Evolutionary conservation across 2,113 vertebrate genomes (phyloP), one percentile per base, ranked within the genome.

Genomic region (Cephalopterus ornatus): DNA sequence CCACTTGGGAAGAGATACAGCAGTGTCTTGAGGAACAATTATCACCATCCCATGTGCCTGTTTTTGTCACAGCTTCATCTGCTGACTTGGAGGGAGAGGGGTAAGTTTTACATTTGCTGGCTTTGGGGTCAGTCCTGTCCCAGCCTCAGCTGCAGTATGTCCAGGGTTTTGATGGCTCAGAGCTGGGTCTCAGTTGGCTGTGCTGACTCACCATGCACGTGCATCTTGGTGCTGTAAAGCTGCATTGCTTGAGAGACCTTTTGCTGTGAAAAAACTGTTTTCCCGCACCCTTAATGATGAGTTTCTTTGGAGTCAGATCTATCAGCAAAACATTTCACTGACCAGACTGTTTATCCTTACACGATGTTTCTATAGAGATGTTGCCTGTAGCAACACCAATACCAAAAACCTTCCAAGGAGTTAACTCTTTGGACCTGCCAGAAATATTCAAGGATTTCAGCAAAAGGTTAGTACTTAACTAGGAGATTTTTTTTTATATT

Each of bases 201-300:
- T 72, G 58, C 28, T 20, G 42, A 5, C 35, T 53, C 55, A 27
- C 19, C 0, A 0, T 50, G 73, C 16, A 10, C 8, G 2, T n/a
- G 44, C 23, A 42, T 10, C n/a, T n/a, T 32, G 20, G 23, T 67
- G 41, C 47, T 55, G 26, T 32, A 42, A 44, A 63, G 32, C 35
- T 75, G 41, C 61, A 20, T 18, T 59, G 13, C 42, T 53, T 49
- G 63, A 70, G 61, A 71, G 23, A 35, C 28, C 46, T 80, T 70
- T 49, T 47, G 22, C 28, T 94, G 22, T 26, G 23, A 42, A 22
- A 71, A 66, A 92, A 14, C 9, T 23, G 52, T 11, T 66, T 52
- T 22, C 10, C 17, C 63, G 26, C 42, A 82, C 18, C 28, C 37
- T 50, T 82, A 32, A 26, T 33, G 68, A 74, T 58, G 42, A n/a